Base-by-base conservation (phyloP, 2,888 invertebrate genomes). In the Hypomecis punctinalis region DNA sequence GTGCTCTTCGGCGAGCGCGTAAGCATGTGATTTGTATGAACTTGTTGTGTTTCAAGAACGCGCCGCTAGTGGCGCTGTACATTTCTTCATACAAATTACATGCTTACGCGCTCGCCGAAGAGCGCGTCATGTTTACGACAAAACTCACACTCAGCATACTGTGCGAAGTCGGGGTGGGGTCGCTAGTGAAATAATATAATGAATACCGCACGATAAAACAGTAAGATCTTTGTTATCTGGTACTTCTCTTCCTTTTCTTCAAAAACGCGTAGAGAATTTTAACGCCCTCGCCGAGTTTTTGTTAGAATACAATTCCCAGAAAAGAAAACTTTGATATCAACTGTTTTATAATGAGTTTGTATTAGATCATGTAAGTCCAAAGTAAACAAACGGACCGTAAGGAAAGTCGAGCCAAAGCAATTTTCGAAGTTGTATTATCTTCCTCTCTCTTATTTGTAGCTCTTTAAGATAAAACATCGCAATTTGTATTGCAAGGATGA, bases 401-500 rank as follows among this genome's bases (percentile, higher is more conserved):
- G 52, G 52, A 52, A 57, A 56, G 40, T 65, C 51, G 37, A 48
- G 52, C 65, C 59, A 53, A 61, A 61, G 61, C 61, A 65, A 61
- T 61, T 52, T 65, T 39, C 56, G 52, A 64, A 65, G 52, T 61
- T 65, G 47, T 65, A 61, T 60, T 53, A 61, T 61, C 42, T 56
- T 9, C 11, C 13, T 10, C 46, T 55, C 23, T 51, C 39, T 54
- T 57, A 66, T 66, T 66, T 66, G 53, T 57, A 61, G 48, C 56
- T 46, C 54, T 63, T 51, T 54, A 37, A 54, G 63, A 63, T 63
- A 59, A 63, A 48, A 58, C 58, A 43, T 45, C 35, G 51, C 51
- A 62, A 62, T 53, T 63, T 63, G 42, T 49, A 42, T 42, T 48
- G 54, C 54, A 48, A 54, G 42, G 33, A 33, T n/a, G 55, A 43